Base-by-base conservation (phyloP, 1,140 invertebrate genomes). In the Drosophila gunungcola region DNA sequence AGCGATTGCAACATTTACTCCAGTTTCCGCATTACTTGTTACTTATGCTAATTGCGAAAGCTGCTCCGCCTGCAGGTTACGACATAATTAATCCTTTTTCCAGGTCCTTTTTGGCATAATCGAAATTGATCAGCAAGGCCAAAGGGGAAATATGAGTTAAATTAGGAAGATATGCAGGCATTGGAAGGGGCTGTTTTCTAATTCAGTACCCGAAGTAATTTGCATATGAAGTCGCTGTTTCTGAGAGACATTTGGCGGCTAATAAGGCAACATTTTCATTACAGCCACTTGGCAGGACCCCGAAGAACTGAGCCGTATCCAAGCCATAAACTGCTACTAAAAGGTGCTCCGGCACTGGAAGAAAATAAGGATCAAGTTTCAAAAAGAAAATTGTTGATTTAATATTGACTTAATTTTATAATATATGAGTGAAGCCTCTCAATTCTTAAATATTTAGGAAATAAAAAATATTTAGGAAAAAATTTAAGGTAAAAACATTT, bases 231-330 rank as follows among this genome's bases (percentile, higher is more conserved):
- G 64, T 39, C 56, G 41, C 62, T 27, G 29, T 45, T 57, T 25
- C 55, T 61, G 49, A 41, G 69, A 56, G 39, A 75, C 74, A 72
- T 45, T 85, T 86, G 78, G 65, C 82, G 78, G 82, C 82, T 86
- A 88, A 86, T 88, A 88, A 86, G 83, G 62, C 56, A 70, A 70
- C 61, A 72, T 82, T 85, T 88, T 78, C 63, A 80, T 57, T 79
- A 57, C 16, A 46, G 64, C 45, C 64, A 68, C 64, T 68, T 65
- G 46, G 46, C 64, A 65, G 60, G 60, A 43, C 38, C 34, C 34
- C 39, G 53, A 62, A 46, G 56, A 54, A 53, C 48, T 78, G 12
- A 72, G 21, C 42, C 25, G 10, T 45, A 67, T 45, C 45, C 45
- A 68, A 61, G 73, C 51, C 46, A 68, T 85, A 81, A 85, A 82